phyloP scores from a whole-genome alignment of 2,888 invertebrate genomes.

The Nomada hirtipes region DNA sequence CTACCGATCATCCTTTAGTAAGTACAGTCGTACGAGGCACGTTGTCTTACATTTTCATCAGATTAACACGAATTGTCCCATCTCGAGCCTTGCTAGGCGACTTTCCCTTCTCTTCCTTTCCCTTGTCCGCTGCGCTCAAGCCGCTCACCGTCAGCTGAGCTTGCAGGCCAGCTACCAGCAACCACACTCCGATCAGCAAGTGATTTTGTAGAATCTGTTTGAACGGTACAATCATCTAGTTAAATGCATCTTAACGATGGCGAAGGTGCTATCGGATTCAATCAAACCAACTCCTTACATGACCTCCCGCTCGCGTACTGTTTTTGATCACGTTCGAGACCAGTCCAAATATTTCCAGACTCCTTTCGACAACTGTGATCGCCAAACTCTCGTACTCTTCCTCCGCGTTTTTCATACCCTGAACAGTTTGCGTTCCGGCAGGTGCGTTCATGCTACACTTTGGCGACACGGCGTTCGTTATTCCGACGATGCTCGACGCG shows the following conservation, averaged over 20 bases:
- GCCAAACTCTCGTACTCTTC: conserved; percentile 93
- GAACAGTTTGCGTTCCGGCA: conserved; percentile 72
- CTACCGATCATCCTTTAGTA: not conserved
- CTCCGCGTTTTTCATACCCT: conserved; percentile 85
- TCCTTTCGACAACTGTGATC: conserved; percentile 93
- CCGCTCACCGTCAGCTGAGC: conserved; percentile 90
- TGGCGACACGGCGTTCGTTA: conserved; percentile 86
- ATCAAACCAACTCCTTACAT: conserved; percentile 86
- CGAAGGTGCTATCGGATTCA: not conserved
- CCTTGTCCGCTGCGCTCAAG: conserved; percentile 82
- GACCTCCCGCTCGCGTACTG: conserved; percentile 94
- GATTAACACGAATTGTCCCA: conserved; percentile 87
- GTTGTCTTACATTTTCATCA: conserved; percentile 88
- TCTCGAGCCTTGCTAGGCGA: conserved; percentile 87
- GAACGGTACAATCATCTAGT: not conserved
- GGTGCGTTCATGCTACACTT: conserved; percentile 84
- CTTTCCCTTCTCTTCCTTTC: conserved; percentile 87
- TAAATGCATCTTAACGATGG: not conserved
- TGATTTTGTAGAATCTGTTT: conserved; percentile 94
- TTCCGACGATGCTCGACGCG: conserved; percentile 87
- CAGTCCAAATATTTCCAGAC: conserved; percentile 93
- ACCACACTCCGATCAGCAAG: conserved; percentile 94
- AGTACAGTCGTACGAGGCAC: no score
- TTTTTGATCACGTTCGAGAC: conserved; percentile 92
- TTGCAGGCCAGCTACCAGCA: conserved; percentile 94